Base-by-base conservation (phyloP, 1,140 invertebrate species). In the Chionoecetes opilio region DNA sequence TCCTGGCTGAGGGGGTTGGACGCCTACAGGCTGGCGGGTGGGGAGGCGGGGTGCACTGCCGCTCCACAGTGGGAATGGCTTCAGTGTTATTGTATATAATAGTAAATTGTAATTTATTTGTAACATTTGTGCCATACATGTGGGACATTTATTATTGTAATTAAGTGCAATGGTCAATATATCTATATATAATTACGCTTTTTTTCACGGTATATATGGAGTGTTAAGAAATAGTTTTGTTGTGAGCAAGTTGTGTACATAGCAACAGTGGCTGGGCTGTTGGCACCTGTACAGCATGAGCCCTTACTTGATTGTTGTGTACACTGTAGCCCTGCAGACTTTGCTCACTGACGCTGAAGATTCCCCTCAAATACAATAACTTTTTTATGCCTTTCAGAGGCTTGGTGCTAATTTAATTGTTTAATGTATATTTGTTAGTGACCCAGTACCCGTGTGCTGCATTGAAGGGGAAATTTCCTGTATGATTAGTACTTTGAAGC, bases 61-160 rank as follows among this genome's bases (percentile, higher is more conserved):
- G 63, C 63, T 75, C 63, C 63, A 75, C 63, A 91, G 89, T 91
- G 31, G 6, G 46, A 91, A 75, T 91, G 89, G 41, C 63, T 91
- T 21, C 32, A 91, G 89, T 75, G 34, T 46, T 91, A 91, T 31
- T 93, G 92, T 93, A 93, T 11, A 93, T 93, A 93, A 85, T 84
- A 31, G n/a, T 38, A 91, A 84, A 41, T 26, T 93, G 92, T 93
- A 93, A 93, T 93, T 93, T 93, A 93, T 93, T 93, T 93, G 92
- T 93, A 93, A 93, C 41, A 93, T 93, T 93, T 85, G 92, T 93
- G 92, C 92, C 92, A 93, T 93, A 93, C 38, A 82, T 75, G 89
- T 91, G 89, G 89, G 53, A 91, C 89, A 91, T 91, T 53, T 91
- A 75, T 63, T 41, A 75, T 75, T 91, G 89, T 91, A 91, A 91